These are phyloP conservation scores for Hydrotaea cyrtoneurina DNA, from an alignment of 2,888 invertebrate genomes.

Conservation along the genomic window DNA sequence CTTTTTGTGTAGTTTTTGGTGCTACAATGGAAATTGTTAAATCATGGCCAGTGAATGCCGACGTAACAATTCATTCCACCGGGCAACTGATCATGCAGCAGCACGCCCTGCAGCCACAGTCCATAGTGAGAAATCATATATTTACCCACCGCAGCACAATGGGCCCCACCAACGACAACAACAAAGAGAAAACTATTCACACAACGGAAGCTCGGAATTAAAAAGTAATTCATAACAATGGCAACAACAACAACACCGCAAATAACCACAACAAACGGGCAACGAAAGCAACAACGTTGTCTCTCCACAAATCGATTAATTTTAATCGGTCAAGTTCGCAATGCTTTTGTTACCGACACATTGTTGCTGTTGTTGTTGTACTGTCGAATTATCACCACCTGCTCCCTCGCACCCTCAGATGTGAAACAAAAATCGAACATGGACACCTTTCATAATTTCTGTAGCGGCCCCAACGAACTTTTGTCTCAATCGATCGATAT, in stretches of 20 bases:
- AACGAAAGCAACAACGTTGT: constrained; percentile 18
- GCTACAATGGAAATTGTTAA: constrained; percentile 57
- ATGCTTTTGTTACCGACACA: constrained; percentile 8
- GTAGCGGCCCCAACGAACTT: neutral
- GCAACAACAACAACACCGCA: constrained; percentile 26
- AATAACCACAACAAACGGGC: constrained; percentile 1
- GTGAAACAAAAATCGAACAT: neutral
- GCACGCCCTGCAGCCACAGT: constrained; percentile 28
- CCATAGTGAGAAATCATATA: constrained; percentile 16
- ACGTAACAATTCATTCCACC: constrained; percentile 8
- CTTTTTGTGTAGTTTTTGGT: neutral
- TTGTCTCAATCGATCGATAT: neutral
- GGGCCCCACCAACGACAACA: neutral
- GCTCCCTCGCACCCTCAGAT: neutral
- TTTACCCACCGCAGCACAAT: neutral
- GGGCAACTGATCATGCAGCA: constrained; percentile 27
- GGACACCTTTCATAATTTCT: neutral
- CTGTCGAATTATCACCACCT: too few species aligned
- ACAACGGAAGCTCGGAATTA: constrained; percentile 61
- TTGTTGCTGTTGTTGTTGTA: too few species aligned
- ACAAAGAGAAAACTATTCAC: constrained; percentile 24
- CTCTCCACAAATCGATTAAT: constrained; percentile 52
- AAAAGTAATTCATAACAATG: constrained; percentile 55
- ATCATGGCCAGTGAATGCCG: constrained; percentile 60
- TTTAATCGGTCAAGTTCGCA: constrained; percentile 60